Evolutionary conservation across 2,888 invertebrate species (phyloP).

Genomic region (Caenorhabditis sp.): DNA sequence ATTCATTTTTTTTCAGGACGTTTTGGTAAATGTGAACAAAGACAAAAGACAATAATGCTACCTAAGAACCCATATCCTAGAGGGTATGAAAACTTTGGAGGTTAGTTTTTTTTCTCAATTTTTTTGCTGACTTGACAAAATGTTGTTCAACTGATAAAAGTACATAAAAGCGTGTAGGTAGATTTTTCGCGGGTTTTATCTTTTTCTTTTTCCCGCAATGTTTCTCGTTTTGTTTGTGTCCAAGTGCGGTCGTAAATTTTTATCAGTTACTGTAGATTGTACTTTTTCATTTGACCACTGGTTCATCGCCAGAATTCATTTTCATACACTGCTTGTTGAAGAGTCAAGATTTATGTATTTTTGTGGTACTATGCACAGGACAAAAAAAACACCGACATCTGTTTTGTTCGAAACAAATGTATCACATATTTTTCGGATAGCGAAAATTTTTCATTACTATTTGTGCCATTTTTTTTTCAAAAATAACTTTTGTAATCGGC

Average conservation of each 20-base stretch:
- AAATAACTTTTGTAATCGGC: no score
- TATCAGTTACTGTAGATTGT: no score
- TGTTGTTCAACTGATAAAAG: not conserved
- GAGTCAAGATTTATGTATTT: no score
- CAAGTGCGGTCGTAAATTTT: not conserved
- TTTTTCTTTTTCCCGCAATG: not conserved
- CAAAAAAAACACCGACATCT: no score
- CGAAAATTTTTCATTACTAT: no score
- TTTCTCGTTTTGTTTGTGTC: not conserved
- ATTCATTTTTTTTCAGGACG: constrained; percentile 3
- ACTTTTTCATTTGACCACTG: no score
- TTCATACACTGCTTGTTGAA: no score
- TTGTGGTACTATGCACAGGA: no score
- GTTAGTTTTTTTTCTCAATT: constrained; percentile 3
- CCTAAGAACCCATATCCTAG: constrained; percentile 40
- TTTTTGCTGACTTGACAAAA: not conserved
- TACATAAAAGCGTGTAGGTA: constrained; percentile 1
- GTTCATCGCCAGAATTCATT: no score
- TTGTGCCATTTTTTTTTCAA: no score
- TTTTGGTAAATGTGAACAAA: not conserved
- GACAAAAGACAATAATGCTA: constrained; percentile 19
- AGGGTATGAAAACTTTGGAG: constrained; percentile 41
- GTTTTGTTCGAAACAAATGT: no score
- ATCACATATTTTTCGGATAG: no score
- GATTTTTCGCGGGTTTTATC: not conserved